Percentiles rank a stretch among this genome's conserved stretches.
These are phyloP conservation scores for Pomacea maculata DNA, from an alignment of 1,140 invertebrate genomes.

Conservation along the genomic window DNA sequence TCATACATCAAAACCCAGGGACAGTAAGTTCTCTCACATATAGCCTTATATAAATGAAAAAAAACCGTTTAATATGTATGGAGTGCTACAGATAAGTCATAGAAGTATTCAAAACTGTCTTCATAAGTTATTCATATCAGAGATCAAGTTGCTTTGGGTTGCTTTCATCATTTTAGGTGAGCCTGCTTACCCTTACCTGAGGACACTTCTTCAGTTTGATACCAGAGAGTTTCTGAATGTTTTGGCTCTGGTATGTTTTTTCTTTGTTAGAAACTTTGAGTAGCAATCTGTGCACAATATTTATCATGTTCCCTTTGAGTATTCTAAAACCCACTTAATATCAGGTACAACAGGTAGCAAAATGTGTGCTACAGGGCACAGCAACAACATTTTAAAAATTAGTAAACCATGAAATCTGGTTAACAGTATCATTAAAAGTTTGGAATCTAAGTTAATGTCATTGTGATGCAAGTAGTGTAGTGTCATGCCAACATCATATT, in stretches of 20 bases:
- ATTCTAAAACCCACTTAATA: neutral
- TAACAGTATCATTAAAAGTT: too few relatives aligned
- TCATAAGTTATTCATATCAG: neutral
- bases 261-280: conserved; percentile 5
- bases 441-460: too few relatives aligned
- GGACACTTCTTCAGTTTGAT: conserved; percentile 85
- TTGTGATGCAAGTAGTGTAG: too few relatives aligned
- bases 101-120: neutral
- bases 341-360: too few relatives aligned
- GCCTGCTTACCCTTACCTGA: conserved; percentile 80
- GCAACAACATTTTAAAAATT: too few relatives aligned
- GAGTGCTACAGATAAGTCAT: too few relatives aligned
- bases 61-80: too few relatives aligned
- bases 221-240: conserved; percentile 91
- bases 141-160: conserved; percentile 4
- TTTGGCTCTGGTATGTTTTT: conserved; percentile 72
- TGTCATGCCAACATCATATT: neutral
- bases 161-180: conserved; percentile 67
- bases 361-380: too few relatives aligned
- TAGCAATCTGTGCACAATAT: neutral
- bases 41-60: too few relatives aligned
- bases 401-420: too few relatives aligned
- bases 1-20: conserved; percentile 75
- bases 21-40: conserved; percentile 48
- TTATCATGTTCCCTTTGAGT: neutral